Conservation (phyloP, 2,797 vertebrate species). For the Mus minutoides region DNA sequence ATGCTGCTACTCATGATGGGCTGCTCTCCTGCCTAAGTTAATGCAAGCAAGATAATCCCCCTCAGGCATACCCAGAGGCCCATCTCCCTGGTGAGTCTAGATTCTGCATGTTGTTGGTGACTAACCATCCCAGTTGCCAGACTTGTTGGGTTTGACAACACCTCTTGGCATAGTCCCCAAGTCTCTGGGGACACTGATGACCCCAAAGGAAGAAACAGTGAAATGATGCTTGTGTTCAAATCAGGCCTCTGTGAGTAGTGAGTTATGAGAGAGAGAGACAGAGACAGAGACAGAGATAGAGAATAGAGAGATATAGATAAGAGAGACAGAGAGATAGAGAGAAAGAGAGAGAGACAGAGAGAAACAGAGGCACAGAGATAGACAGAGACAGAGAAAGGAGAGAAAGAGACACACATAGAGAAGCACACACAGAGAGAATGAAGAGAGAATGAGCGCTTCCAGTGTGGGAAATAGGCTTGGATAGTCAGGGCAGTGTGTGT, state of each 20-base stretch:
- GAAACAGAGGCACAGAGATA: background rate
- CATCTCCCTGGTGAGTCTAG: background rate
- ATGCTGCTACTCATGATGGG: no score
- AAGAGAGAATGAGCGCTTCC: background rate
- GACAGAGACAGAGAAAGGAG: no score
- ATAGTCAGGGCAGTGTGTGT: background rate
- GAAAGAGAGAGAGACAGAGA: background rate
- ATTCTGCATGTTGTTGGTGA: background rate
- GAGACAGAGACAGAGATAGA: no score
- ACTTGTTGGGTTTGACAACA: background rate
- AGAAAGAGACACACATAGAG: background rate
- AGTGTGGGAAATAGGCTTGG: background rate
- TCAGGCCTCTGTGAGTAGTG: background rate
- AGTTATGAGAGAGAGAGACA: fast-evolving
- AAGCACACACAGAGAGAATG: background rate
- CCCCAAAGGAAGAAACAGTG: background rate
- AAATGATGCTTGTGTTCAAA: background rate
- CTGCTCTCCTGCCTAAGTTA: background rate
- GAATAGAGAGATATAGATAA: background rate
- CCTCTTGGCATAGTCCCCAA: background rate
- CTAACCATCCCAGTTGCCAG: background rate
- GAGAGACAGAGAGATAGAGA: background rate
- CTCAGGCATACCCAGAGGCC: no score
- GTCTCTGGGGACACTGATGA: background rate
- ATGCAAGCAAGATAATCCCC: background rate